Conservation (phyloP, 1,140 invertebrate genomes). For the Varroa destructor region DNA sequence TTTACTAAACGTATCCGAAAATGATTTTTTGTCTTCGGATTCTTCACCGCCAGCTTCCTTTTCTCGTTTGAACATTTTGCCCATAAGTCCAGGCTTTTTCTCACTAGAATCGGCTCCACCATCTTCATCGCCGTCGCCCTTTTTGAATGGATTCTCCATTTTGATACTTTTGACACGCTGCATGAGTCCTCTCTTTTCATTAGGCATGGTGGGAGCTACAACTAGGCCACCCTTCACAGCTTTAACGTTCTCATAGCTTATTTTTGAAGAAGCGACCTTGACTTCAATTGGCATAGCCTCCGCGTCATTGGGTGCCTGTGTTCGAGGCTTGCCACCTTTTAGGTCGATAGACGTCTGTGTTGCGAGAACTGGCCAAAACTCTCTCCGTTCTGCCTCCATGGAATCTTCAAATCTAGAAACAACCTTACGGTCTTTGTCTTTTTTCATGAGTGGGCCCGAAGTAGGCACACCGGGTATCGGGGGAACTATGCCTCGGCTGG, state of each 20-base stretch:
- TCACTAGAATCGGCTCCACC: neutral
- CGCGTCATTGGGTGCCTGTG: neutral
- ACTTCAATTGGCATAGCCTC: neutral
- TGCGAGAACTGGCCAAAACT: conserved; percentile 6
- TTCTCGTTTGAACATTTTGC: conserved; percentile 8
- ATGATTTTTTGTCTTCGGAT: neutral
- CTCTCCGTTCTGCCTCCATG: neutral
- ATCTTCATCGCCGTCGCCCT: neutral
- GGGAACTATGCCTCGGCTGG: conserved; percentile 3
- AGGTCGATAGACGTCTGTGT: conserved; percentile 24
- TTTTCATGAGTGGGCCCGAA: neutral
- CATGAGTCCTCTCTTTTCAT: conserved; percentile 14
- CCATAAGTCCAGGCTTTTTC: neutral
- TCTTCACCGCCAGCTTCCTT: conserved; percentile 5
- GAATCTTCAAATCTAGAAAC: neutral
- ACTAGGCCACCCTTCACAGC: conserved; percentile 1
- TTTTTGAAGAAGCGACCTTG: neutral
- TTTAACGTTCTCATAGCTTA: conserved; percentile 20
- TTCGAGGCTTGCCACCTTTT: neutral
- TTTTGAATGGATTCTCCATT: conserved; percentile 26
- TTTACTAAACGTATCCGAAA: conserved; percentile 3
- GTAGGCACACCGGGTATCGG: conserved; percentile 13
- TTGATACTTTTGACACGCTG: conserved; percentile 19
- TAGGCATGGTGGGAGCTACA: neutral
- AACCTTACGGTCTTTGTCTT: neutral